Conservation (phyloP, 2,113 vertebrate genomes). For the Rhombomys opimus region DNA sequence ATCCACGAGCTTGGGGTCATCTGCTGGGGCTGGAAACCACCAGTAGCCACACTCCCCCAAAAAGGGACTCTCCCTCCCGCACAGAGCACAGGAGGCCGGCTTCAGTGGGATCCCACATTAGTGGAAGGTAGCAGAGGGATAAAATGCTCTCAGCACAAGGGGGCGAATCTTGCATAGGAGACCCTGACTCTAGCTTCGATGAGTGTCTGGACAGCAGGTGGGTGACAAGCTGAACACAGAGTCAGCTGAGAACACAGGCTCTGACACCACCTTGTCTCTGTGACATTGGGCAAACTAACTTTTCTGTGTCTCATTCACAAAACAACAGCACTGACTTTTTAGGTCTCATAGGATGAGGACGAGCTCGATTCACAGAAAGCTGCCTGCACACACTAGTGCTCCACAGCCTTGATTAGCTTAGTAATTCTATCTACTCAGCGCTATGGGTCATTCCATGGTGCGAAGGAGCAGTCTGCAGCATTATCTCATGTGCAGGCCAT, state of each 20-base stretch:
- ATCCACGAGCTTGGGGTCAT: too few species aligned
- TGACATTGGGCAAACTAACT: neutral
- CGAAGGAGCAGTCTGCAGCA: neutral
- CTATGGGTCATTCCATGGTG: neutral
- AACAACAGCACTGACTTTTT: neutral
- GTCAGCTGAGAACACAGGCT: neutral
- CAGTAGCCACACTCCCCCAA: neutral
- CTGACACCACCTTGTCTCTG: neutral
- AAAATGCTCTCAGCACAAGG: neutral
- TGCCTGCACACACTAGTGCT: too few species aligned
- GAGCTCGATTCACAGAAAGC: neutral
- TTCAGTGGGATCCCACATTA: neutral
- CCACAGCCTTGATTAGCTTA: neutral
- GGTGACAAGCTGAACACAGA: too few species aligned
- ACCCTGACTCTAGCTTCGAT: neutral
- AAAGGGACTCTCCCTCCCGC: neutral
- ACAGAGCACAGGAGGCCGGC: neutral
- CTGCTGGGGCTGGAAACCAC: neutral
- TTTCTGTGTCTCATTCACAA: neutral
- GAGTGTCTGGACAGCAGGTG: neutral
- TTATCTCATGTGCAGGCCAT: neutral
- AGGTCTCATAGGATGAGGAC: neutral
- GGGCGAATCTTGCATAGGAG: accelerated
- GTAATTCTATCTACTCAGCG: neutral
- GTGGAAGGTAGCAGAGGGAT: neutral